phyloP scores from a whole-genome alignment of 2,113 vertebrate genomes.

The Mungos mungo region DNA sequence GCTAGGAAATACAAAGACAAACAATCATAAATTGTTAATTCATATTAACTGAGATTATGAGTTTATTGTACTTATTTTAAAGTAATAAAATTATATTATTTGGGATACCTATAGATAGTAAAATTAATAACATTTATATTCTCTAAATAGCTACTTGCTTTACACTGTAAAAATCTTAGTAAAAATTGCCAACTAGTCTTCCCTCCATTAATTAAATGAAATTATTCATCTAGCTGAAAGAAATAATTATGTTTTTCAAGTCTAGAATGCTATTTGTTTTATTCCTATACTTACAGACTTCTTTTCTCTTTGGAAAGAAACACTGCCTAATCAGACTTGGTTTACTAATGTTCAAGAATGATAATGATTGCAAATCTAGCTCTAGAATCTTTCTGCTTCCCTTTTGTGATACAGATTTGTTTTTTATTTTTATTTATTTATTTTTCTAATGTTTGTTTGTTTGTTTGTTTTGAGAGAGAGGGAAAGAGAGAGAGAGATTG shows the following conservation, averaged over 20 bases:
- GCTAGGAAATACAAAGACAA: not conserved
- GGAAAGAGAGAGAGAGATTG: too few relatives aligned
- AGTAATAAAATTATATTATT: not conserved
- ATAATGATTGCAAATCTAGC: not conserved
- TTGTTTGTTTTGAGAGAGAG: too few relatives aligned
- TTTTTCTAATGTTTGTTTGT: too few relatives aligned
- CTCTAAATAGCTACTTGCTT: not conserved
- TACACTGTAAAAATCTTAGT: not conserved
- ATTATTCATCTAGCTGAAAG: not conserved
- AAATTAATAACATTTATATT: not conserved
- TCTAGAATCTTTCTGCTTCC: not conserved
- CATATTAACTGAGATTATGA: not conserved
- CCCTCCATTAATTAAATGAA: not conserved
- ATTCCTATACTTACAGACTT: conserved; percentile 30
- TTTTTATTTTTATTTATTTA: conserved; percentile 70
- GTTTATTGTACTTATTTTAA: not conserved
- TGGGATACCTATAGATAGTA: not conserved
- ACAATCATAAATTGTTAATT: not conserved
- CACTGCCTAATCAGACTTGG: not conserved
- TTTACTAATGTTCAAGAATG: not conserved
- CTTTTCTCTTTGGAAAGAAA: not conserved
- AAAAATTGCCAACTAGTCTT: not conserved
- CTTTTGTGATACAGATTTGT: conserved; percentile 52
- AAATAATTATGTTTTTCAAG: not conserved
- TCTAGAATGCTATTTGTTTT: conserved; percentile 60